Base-by-base conservation (phyloP, 1,140 invertebrate species). In the Meloidogyne chitwoodi region DNA sequence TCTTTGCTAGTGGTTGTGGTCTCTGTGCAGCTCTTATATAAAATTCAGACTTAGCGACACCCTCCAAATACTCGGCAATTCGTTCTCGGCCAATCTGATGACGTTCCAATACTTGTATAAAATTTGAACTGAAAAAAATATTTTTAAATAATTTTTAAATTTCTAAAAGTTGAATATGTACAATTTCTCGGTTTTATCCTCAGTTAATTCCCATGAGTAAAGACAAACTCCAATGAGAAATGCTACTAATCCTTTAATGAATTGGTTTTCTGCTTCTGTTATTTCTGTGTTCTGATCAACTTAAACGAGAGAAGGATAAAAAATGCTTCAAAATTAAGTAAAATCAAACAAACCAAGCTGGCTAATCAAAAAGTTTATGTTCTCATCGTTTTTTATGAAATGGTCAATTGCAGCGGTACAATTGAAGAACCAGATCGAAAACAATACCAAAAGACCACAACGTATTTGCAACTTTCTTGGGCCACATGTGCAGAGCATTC, bases 211-310 rank as follows among this genome's bases (percentile, higher is more conserved):
- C 88, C 97, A 98, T 88, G 93, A 96, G 77, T 93, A 91, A 66
- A 97, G 91, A 87, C 94, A 96, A 64, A 98, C 90, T 2, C 94
- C 95, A 81, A 99, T 91, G 6, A 98, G 89, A 87, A 98, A 94
- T 2, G 96, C 94, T 88, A 94, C 95, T 74, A 98, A 89, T 66
- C 95, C 95, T 87, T 94, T 92, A 22, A 96, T 90, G 64, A 98
- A 94, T 83, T 92, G 92, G 78, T 88, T 94, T 87, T 95, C 93
- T 76, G 92, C 91, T 71, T 90, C 89, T 31, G 87, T 85, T 19
- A 88, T 84, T 26, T 90, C 77, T 87, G 81, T 85, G 83, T 83
- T 72, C 82, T 88, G 64, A 81, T 89, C 76, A 82, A 81, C 85
- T 88, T 27, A 24, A 83, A 79, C 48, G 29, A n/a, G 4, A 31